phyloP scores from a whole-genome alignment of 2,888 invertebrate genomes.

The Julus scanicus region DNA sequence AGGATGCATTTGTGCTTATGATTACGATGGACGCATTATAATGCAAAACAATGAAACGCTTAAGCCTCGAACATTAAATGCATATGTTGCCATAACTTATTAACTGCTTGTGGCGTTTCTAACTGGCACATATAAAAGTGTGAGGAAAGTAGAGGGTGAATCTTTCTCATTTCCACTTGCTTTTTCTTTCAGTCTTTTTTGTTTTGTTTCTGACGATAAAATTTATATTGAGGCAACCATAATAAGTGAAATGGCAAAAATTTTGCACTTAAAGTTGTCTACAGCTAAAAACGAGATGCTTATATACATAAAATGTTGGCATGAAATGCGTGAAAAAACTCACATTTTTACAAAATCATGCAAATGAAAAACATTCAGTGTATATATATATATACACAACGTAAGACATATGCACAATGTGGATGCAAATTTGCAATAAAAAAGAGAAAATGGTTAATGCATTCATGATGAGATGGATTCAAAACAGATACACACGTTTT shows the following conservation, averaged over 20 bases:
- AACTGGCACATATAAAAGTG: not conserved
- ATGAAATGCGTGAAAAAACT: not conserved
- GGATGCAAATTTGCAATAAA: not conserved
- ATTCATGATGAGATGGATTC: constrained; percentile 33
- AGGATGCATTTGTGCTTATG: not conserved
- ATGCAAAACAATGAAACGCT: not conserved
- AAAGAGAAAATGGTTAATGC: constrained; percentile 4
- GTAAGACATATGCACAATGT: not conserved
- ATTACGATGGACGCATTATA: not conserved
- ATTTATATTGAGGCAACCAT: not conserved
- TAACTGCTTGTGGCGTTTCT: not conserved
- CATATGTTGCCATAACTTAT: constrained; percentile 14
- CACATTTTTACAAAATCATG: not conserved
- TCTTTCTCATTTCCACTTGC: constrained; percentile 2
- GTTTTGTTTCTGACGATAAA: not conserved
- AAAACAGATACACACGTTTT: constrained; percentile 5
- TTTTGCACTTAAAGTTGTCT: not conserved
- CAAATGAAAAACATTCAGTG: not conserved
- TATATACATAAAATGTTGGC: not conserved
- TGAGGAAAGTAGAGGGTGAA: not conserved
- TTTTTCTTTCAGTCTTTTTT: not conserved
- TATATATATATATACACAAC: too few species aligned
- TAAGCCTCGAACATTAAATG: not conserved
- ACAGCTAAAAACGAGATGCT: not conserved
- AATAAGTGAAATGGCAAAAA: constrained; percentile 11